phyloP scores from a whole-genome alignment of 2,113 vertebrate genomes.

The Cololabis saira region DNA sequence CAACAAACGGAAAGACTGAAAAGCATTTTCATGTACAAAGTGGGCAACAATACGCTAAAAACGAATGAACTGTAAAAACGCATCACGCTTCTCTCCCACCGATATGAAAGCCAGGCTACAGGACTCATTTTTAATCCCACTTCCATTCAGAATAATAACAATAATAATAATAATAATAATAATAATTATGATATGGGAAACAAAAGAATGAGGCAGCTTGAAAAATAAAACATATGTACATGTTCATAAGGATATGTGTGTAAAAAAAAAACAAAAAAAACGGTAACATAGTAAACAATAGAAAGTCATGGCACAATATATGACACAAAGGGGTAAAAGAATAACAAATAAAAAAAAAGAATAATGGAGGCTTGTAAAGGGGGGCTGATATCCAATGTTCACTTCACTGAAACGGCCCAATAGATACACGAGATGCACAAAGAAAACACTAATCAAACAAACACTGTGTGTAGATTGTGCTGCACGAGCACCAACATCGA shows the following conservation, averaged over 20 bases:
- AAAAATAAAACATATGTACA: conserved; percentile 79
- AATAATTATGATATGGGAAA: conserved; percentile 55
- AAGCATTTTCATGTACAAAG: conserved; percentile 61
- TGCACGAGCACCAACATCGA: conserved; percentile 83
- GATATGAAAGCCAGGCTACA: conserved; percentile 61
- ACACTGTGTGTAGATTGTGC: conserved; percentile 84
- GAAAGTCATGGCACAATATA: conserved; percentile 81
- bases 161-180: conserved; percentile 48
- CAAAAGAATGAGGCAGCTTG: conserved; percentile 76
- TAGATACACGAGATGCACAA: conserved; percentile 88
- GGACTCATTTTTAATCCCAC: conserved; percentile 51
- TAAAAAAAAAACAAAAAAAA: conserved; percentile 80
- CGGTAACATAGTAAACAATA: conserved; percentile 75
- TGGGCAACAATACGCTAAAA: conserved; percentile 43
- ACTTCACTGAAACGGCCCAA: conserved; percentile 87
- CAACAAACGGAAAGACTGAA: conserved; percentile 43
- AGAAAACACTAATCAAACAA: conserved; percentile 90
- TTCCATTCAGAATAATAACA: conserved; percentile 64
- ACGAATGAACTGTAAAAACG: conserved; percentile 54
- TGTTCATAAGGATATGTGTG: conserved; percentile 79
- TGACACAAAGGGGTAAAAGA: conserved; percentile 75
- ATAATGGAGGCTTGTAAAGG: conserved; percentile 78
- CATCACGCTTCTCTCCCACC: conserved; percentile 44
- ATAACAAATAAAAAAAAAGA: conserved; percentile 60
- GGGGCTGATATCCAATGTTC: conserved; percentile 75